Conservation (phyloP, 2,113 vertebrate genomes). For the Pardalotus punctatus region DNA sequence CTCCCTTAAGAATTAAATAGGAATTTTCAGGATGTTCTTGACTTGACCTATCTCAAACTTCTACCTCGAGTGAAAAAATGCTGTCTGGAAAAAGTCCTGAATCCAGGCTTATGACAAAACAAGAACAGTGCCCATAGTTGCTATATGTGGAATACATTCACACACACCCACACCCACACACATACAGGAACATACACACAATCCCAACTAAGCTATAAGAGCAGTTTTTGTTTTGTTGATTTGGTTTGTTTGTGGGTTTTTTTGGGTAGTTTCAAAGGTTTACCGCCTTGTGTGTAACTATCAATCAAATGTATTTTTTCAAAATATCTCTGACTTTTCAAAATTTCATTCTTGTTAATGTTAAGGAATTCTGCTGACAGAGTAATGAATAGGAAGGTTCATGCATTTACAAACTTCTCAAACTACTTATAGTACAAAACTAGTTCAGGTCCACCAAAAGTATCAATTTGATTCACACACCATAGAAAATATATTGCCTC, state of each 20-base stretch:
- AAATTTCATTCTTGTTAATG: not conserved
- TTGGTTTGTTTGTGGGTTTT: rapidly evolving
- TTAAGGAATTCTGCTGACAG: not conserved
- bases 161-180: not conserved
- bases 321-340: not conserved
- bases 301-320: not conserved
- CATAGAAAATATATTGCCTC: not conserved
- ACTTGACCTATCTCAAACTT: not conserved
- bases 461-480: not conserved
- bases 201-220: not conserved
- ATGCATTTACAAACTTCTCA: not conserved
- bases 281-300: not conserved
- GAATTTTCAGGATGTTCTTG: not conserved
- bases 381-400: not conserved
- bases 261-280: not conserved
- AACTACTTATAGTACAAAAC: not conserved
- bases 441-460: not conserved
- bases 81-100: not conserved
- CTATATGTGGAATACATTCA: not conserved
- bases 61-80: not conserved
- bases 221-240: rapidly evolving
- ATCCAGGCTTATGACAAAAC: not conserved
- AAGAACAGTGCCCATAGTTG: rapidly evolving
- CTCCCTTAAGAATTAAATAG: not conserved
- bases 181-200: rapidly evolving